These are phyloP conservation scores for Eulemur rufifrons DNA, from an alignment of 2,113 vertebrate genomes.

Conservation along the genomic window DNA sequence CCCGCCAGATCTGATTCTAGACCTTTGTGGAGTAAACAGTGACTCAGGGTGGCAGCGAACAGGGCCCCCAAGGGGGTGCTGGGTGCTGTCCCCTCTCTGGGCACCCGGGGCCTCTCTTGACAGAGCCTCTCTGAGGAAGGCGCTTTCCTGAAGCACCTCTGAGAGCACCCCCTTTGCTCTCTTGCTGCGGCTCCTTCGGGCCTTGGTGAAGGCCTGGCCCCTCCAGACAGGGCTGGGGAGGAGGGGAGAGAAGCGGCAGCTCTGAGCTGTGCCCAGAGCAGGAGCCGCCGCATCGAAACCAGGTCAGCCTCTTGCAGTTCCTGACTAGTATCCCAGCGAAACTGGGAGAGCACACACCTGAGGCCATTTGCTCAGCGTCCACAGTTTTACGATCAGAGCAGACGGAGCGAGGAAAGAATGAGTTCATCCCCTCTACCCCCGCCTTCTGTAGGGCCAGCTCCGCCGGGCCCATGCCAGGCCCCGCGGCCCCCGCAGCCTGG, in stretches of 20 bases:
- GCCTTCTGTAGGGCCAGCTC: not conserved
- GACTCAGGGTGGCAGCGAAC: not conserved
- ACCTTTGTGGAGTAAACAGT: not conserved
- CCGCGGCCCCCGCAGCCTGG: not conserved
- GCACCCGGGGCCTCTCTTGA: not conserved
- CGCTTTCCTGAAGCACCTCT: not conserved
- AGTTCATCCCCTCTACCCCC: conserved; percentile 36
- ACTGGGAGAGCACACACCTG: conserved; percentile 49
- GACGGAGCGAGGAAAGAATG: conserved; percentile 35
- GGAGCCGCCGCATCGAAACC: conserved; percentile 42
- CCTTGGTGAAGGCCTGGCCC: not conserved
- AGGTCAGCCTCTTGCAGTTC: conserved; percentile 46
- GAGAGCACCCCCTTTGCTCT: not conserved
- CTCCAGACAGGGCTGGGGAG: not conserved
- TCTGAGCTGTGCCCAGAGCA: not conserved
- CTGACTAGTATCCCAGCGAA: conserved; percentile 32
- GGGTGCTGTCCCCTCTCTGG: not conserved
- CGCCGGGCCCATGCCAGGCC: not conserved
- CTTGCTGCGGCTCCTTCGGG: not conserved
- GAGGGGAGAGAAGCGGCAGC: not conserved
- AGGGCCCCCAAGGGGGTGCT: too few species aligned
- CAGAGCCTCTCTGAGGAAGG: not conserved
- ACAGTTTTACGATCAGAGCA: conserved; percentile 54
- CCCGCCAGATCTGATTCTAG: not conserved
- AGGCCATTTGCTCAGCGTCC: conserved; percentile 44